These are phyloP conservation scores for Sipha flava DNA, from an alignment of 1,140 invertebrate species.

Conservation along the genomic window DNA sequence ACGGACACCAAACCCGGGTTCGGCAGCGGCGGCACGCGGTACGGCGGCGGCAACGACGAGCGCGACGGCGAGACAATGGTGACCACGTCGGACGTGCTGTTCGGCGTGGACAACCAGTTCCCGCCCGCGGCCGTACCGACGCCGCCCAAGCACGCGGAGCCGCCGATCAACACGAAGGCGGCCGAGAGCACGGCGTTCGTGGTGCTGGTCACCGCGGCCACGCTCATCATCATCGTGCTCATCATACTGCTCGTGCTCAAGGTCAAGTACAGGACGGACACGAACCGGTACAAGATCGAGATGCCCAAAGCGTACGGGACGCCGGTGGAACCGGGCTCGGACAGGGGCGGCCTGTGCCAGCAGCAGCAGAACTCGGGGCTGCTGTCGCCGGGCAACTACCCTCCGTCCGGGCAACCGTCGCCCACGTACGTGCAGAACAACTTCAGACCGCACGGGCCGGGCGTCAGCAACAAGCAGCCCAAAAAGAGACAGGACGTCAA, in stretches of 20 bases:
- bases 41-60: constrained; percentile 24
- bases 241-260: constrained; percentile 83
- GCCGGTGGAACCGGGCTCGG: constrained; percentile 39
- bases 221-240: constrained; percentile 82
- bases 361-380: not conserved
- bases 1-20: not conserved
- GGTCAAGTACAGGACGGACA: constrained; percentile 76
- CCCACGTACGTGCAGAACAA: constrained; percentile 33
- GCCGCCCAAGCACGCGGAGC: constrained; percentile 28
- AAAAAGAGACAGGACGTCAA: constrained; percentile 82
- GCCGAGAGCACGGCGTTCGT: constrained; percentile 67
- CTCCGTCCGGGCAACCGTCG: not conserved
- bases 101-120: not conserved
- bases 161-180: constrained; percentile 56
- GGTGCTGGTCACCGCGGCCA: constrained; percentile 82
- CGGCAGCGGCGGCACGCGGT: not conserved
- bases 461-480: constrained; percentile 45
- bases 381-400: not conserved
- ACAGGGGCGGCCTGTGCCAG: not conserved
- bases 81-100: not conserved
- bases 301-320: constrained; percentile 54
- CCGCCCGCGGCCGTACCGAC: not conserved
- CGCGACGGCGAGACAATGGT: not conserved
- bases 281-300: constrained; percentile 61
- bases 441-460: constrained; percentile 46